Percentiles rank a stretch among this genome's conserved stretches.
Evolutionary conservation across 2,113 vertebrate genomes (phyloP).

Genomic region (Microcebus lehilahytsara): DNA sequence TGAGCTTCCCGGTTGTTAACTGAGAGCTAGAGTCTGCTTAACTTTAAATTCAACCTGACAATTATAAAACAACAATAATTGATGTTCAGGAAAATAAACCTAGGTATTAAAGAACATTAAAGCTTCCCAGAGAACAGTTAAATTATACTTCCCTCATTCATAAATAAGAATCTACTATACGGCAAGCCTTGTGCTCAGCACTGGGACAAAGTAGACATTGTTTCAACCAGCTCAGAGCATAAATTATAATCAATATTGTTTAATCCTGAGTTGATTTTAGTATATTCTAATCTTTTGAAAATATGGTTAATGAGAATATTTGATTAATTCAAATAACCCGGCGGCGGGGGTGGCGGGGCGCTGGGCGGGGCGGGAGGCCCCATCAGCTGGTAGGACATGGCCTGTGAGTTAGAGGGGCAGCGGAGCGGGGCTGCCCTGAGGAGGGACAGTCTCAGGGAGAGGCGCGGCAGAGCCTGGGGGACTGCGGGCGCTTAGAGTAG

Average conservation of each 20-base stretch:
- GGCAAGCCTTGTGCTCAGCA: background rate
- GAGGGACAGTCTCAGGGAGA: conserved; percentile 68
- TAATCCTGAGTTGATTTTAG: background rate
- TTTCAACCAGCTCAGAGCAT: background rate
- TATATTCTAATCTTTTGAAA: background rate
- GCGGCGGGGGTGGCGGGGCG: conserved; percentile 51
- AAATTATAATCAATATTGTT: background rate
- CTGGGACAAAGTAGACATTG: background rate
- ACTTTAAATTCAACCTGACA: background rate
- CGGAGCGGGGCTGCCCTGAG: conserved; percentile 68
- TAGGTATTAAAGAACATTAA: background rate
- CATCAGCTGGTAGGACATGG: conserved; percentile 82
- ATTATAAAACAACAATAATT: background rate
- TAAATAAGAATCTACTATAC: background rate
- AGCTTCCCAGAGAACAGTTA: background rate
- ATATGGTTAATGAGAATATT: background rate
- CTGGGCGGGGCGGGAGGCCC: conserved; percentile 75
- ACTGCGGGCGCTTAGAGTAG: conserved; percentile 48
- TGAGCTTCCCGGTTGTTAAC: background rate
- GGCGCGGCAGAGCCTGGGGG: conserved; percentile 63
- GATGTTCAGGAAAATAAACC: background rate
- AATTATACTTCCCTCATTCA: background rate
- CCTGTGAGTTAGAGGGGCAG: conserved; percentile 79
- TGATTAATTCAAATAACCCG: background rate
- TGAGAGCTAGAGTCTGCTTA: background rate